These are phyloP conservation scores for Eurystomus gularis DNA, from an alignment of 2,113 vertebrate species.

Conservation along the genomic window DNA sequence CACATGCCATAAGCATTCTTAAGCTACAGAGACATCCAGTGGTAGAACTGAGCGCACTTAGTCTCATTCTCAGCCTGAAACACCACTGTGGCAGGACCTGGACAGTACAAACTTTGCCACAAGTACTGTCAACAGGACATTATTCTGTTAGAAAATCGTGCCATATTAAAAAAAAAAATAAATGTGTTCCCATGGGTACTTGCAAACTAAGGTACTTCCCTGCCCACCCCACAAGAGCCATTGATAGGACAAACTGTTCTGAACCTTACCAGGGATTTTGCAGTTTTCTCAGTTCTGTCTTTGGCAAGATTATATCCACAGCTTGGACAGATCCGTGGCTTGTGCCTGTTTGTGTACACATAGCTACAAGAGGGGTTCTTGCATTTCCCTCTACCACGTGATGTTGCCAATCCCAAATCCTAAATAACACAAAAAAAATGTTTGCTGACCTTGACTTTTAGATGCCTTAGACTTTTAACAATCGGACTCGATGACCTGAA, in stretches of 20 bases:
- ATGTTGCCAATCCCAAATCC: conserved; percentile 95
- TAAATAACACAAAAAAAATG: conserved; percentile 43
- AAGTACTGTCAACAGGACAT: background rate
- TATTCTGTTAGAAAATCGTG: background rate
- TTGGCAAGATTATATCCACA: conserved; percentile 90
- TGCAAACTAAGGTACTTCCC: background rate
- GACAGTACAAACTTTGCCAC: background rate
- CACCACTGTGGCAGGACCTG: background rate
- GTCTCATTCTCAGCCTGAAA: background rate
- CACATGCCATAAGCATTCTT: background rate
- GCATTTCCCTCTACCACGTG: conserved; percentile 91
- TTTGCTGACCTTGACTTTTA: background rate
- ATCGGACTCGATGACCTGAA: background rate
- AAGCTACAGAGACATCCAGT: conserved; percentile 46
- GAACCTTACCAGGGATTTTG: conserved; percentile 67
- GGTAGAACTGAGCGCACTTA: background rate
- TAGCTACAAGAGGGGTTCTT: conserved; percentile 93
- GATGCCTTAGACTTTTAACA: background rate
- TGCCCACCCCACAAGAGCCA: background rate
- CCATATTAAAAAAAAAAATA: background rate
- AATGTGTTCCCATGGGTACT: background rate
- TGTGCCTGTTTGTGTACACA: conserved; percentile 95
- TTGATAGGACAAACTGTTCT: background rate
- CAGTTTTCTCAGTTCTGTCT: conserved; percentile 81
- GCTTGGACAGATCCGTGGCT: conserved; percentile 89